A percentile compares a stretch with the other conserved stretches of the same genome.
These are phyloP conservation scores for Hoplodrina blanda DNA, from an alignment of 2,888 invertebrate species.

Conservation along the genomic window DNA sequence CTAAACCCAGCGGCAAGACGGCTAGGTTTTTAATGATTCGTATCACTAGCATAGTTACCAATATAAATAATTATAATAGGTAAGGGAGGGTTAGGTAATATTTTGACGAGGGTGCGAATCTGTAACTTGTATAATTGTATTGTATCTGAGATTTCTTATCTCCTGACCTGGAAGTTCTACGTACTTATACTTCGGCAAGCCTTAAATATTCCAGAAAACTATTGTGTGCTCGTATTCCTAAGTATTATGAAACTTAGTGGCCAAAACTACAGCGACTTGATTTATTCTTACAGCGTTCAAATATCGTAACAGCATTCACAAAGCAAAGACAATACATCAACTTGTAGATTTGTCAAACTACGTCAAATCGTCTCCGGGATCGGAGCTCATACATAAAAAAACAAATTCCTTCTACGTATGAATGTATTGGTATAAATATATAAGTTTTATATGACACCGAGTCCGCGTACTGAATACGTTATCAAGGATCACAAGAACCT, in stretches of 20 bases:
- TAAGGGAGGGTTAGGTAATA: too few relatives aligned
- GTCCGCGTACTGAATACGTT: slow-evolving; percentile 56
- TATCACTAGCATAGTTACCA: too few relatives aligned
- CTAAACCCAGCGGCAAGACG: too few relatives aligned
- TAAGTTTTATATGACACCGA: slow-evolving; percentile 54
- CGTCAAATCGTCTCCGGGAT: slow-evolving; percentile 42
- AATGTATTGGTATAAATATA: slow-evolving; percentile 58
- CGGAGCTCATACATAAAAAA: slow-evolving; percentile 53
- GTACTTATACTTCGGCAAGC: too few relatives aligned
- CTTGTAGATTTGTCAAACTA: slow-evolving; percentile 53
- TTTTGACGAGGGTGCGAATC: too few relatives aligned
- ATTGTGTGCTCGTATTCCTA: neutral
- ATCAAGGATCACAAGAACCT: slow-evolving; percentile 53
- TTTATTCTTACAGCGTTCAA: slow-evolving; percentile 24
- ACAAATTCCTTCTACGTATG: slow-evolving; percentile 49
- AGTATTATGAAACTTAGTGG: too few relatives aligned
- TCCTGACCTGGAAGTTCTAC: too few relatives aligned
- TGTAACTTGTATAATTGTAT: too few relatives aligned
- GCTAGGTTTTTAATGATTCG: too few relatives aligned
- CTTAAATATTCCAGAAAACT: neutral
- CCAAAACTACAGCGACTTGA: neutral
- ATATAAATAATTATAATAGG: too few relatives aligned
- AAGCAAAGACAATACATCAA: slow-evolving; percentile 48
- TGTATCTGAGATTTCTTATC: too few relatives aligned
- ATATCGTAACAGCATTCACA: slow-evolving; percentile 27